Evolutionary conservation across 2,797 vertebrate species (phyloP), one percentile per base, ranked within the genome.

Genomic region (Centropyge bicolor): DNA sequence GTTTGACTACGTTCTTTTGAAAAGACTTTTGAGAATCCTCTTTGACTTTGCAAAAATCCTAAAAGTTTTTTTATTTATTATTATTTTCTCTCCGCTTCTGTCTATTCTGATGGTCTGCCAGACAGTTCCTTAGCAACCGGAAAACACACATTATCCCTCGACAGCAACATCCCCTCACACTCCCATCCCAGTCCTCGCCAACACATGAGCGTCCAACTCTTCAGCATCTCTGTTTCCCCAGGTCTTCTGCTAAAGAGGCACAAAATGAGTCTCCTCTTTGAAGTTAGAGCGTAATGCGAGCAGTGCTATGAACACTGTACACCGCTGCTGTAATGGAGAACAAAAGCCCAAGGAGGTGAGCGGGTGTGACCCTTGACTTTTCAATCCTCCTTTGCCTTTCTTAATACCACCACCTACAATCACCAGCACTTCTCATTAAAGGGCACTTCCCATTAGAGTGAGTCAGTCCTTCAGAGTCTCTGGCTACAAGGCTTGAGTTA

Each of bases 71-170:
- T 74, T 74, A 12, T 43, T 43, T 10, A 79, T 66, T 56, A 48
- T 43, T 43, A 12, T 43, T 82, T 85, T 89, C 72, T 82, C 71
- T 81, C 56, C 81, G 71, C 71, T 52, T 75, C 65, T 64, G 48
- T 88, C 74, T 89, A 38, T 79, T 86, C 57, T 84, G 82, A 86
- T 57, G 63, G 71, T 83, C 80, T 82, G 82, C 88, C 89, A 91
- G 88, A 87, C 90, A 92, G 95, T 95, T 95, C 86, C 95, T 95
- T 93, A 94, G 94, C 94, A 95, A 95, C 94, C 67, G 36, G 89
- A 91, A 91, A 57, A 91, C 86, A 92, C 88, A 87, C 80, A 90
- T 89, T 86, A 88, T 86, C 84, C 79, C 84, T 86, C 79, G 38
- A 82, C 76, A 87, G 77, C 85, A 82, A 69, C 76, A 81, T 81